Conservation (phyloP, 2,888 invertebrate genomes). For the Spilosoma lubricipeda region DNA sequence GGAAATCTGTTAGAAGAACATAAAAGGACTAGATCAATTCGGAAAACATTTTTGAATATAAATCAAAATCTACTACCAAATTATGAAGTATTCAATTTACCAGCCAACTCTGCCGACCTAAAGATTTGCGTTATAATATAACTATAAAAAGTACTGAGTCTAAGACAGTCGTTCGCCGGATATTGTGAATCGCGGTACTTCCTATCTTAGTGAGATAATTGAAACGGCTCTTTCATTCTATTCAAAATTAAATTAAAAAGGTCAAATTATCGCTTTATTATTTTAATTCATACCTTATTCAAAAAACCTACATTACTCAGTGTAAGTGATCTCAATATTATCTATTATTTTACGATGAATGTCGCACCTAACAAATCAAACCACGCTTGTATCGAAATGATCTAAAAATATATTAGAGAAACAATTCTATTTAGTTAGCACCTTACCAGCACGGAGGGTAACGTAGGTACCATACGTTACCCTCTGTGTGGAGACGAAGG, state of each 20-base stretch:
- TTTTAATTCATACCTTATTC: not conserved
- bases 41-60: too few relatives aligned
- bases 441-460: too few relatives aligned
- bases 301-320: too few relatives aligned
- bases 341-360: not conserved
- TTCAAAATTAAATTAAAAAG: not conserved
- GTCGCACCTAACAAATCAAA: too few relatives aligned
- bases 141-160: not conserved
- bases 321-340: not conserved
- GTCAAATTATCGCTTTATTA: not conserved
- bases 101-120: not conserved
- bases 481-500: too few relatives aligned
- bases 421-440: too few relatives aligned
- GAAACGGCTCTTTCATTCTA: not conserved
- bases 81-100: not conserved
- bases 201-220: not conserved
- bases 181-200: not conserved
- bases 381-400: too few relatives aligned
- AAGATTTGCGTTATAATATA: not conserved
- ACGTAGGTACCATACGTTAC: too few relatives aligned
- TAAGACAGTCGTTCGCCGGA: not conserved
- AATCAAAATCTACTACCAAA: too few relatives aligned
- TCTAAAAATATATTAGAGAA: too few relatives aligned
- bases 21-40: too few relatives aligned
- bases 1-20: too few relatives aligned